These are phyloP conservation scores for Athalia circularis DNA, from an alignment of 2,888 invertebrate species.

Conservation along the genomic window DNA sequence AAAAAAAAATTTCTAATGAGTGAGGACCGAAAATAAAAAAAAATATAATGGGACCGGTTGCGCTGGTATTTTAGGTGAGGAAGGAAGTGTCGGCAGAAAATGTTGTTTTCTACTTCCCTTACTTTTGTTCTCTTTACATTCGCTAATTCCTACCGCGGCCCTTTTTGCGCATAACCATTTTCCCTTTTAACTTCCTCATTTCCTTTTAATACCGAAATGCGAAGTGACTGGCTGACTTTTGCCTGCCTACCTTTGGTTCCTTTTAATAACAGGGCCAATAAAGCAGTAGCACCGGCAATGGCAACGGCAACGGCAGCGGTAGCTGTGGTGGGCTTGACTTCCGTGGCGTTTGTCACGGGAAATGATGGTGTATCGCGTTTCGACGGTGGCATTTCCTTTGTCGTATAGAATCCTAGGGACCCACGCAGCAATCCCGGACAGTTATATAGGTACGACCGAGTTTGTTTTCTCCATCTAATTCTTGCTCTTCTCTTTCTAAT, in stretches of 20 bases:
- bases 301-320: too few relatives aligned
- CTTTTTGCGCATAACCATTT: background rate
- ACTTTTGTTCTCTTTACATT: too few relatives aligned
- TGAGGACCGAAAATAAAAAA: background rate
- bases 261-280: constrained; percentile 39
- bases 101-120: too few relatives aligned
- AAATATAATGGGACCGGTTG: background rate
- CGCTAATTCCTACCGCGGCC: too few relatives aligned
- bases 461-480: constrained; percentile 23
- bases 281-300: background rate
- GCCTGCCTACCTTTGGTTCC: constrained; percentile 1
- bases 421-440: constrained; percentile 22
- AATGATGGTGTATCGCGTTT: constrained; percentile 40
- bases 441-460: constrained; percentile 12
- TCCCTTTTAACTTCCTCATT: background rate
- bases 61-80: background rate
- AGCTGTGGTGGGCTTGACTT: background rate
- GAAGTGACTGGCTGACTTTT: background rate
- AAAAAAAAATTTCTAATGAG: background rate
- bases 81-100: too few relatives aligned
- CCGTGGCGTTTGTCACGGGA: constrained; percentile 37
- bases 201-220: too few relatives aligned
- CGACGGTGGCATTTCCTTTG: constrained; percentile 35
- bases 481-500: background rate
- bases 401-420: background rate